Evolutionary conservation across 1,140 invertebrate genomes (phyloP).

Genomic region (Oryctes rhinoceros): DNA sequence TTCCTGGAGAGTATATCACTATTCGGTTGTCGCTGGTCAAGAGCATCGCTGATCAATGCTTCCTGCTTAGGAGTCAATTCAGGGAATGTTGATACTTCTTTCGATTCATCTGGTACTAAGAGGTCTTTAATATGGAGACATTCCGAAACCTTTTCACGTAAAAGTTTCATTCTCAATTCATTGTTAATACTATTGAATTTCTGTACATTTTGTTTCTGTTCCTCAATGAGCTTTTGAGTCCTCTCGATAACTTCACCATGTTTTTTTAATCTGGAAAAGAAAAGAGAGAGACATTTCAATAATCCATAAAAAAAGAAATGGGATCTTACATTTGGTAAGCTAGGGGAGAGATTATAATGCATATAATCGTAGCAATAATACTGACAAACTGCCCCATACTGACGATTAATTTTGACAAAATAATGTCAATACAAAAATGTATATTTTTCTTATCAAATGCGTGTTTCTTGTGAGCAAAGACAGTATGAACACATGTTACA

Average conservation of each 20-base stretch:
- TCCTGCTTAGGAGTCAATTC: slow-evolving; percentile 65
- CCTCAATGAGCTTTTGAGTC: slow-evolving; percentile 51
- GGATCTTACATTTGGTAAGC: slow-evolving; percentile 39
- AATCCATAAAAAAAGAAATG: slow-evolving; percentile 15
- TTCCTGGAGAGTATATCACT: slow-evolving; percentile 67
- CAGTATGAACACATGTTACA: too few relatives aligned
- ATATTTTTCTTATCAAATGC: too few relatives aligned
- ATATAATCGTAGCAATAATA: not conserved
- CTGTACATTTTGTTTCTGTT: slow-evolving; percentile 45
- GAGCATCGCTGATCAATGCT: slow-evolving; percentile 62
- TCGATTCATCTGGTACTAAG: slow-evolving; percentile 57
- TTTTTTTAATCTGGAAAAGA: slow-evolving; percentile 52
- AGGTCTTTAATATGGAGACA: slow-evolving; percentile 55
- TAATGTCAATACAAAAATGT: not conserved
- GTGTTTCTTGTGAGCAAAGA: too few relatives aligned
- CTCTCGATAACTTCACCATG: slow-evolving; percentile 50
- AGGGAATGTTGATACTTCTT: slow-evolving; percentile 62
- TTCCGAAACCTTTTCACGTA: slow-evolving; percentile 53
- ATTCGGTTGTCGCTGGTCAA: slow-evolving; percentile 61
- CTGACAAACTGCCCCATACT: slow-evolving; percentile 40
- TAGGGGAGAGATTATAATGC: slow-evolving; percentile 17
- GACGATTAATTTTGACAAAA: slow-evolving; percentile 24
- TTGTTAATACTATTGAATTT: slow-evolving; percentile 53
- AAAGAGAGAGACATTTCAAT: slow-evolving; percentile 11
- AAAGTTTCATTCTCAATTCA: slow-evolving; percentile 52